Evolutionary conservation across 2,113 vertebrate species (phyloP).

Genomic region (Nestor notabilis): DNA sequence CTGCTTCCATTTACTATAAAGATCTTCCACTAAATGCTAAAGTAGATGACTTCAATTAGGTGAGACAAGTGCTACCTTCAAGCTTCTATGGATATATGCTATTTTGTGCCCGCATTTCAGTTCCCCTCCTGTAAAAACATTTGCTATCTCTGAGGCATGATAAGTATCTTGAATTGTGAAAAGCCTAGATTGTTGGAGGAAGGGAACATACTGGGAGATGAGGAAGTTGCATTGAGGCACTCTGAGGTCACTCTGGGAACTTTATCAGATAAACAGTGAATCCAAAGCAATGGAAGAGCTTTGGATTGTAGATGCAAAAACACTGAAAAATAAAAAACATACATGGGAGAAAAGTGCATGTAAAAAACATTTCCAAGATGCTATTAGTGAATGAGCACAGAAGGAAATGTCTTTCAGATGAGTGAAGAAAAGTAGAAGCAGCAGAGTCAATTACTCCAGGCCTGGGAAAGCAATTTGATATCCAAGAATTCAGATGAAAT

Average conservation of each 20-base stretch:
- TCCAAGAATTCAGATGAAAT: background rate
- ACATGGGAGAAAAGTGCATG: background rate
- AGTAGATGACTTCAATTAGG: background rate
- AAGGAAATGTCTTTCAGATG: slow-evolving; percentile 34
- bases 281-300: background rate
- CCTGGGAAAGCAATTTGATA: slow-evolving; percentile 4
- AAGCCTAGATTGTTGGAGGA: background rate
- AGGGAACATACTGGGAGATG: background rate
- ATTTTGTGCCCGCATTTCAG: background rate
- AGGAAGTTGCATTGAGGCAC: background rate
- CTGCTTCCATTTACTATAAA: background rate
- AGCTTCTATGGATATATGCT: background rate
- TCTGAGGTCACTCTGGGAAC: background rate
- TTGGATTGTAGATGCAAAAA: background rate
- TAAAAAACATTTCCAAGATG: background rate
- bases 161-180: background rate
- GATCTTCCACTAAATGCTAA: background rate
- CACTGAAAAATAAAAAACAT: background rate
- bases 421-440: background rate
- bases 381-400: background rate
- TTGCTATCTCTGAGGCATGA: background rate
- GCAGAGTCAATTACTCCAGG: background rate
- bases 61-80: background rate
- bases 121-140: background rate
- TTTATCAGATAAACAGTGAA: background rate